These are phyloP conservation scores for Neolamprologus multifasciatus DNA, from an alignment of 2,797 vertebrate species.

Conservation along the genomic window DNA sequence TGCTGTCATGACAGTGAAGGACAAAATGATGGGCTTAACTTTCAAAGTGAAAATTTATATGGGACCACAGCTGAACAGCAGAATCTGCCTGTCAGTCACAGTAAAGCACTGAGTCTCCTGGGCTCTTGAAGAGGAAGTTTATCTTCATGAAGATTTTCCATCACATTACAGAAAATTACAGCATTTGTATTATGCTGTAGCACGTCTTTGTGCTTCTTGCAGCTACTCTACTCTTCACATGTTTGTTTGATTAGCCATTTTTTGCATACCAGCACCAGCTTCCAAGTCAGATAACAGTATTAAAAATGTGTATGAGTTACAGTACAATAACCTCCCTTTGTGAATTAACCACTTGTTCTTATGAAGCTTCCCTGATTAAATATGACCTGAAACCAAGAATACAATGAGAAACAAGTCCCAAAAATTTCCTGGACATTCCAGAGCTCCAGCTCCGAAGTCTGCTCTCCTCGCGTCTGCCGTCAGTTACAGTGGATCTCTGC, in stretches of 20 bases:
- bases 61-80: conserved; percentile 38
- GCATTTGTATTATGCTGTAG: not conserved
- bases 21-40: conserved; percentile 43
- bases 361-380: conserved; percentile 5
- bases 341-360: conserved; percentile 19
- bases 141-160: conserved; percentile 8
- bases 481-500: conserved; percentile 64
- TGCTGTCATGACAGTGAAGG: conserved; percentile 47
- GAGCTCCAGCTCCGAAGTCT: conserved; percentile 41
- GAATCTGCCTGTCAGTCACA: conserved; percentile 26
- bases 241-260: conserved; percentile 3
- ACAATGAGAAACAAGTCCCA: conserved; percentile 39
- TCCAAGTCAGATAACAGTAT: not conserved
- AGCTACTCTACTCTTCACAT: not conserved
- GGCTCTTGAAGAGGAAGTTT: conserved; percentile 13
- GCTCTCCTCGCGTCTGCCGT: conserved; percentile 50
- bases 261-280: not conserved
- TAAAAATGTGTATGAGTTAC: not conserved
- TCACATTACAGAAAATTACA: conserved; percentile 2
- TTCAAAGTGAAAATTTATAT: conserved; percentile 39
- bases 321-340: not conserved
- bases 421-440: conserved; percentile 53
- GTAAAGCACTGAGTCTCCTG: conserved; percentile 1
- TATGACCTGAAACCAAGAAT: conserved; percentile 19
- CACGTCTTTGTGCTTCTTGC: not conserved